phyloP scores from a whole-genome alignment of 2,888 invertebrate genomes.

The Eubasilissa splendida region DNA sequence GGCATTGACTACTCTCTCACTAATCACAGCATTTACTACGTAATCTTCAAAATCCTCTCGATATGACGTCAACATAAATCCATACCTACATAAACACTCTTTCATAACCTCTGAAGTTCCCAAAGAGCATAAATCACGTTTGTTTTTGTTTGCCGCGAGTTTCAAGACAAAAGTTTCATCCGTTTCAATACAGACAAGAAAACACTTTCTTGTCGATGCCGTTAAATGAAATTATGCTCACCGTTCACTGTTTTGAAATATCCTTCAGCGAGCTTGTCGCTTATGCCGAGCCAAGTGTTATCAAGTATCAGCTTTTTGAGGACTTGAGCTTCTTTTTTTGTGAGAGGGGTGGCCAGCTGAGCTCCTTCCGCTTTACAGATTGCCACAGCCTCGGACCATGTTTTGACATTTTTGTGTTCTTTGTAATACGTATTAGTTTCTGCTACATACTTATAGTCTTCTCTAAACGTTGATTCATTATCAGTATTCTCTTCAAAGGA shows the following conservation, averaged over 20 bases:
- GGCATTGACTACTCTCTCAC: no score
- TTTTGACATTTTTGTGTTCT: neutral
- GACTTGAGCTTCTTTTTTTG: neutral
- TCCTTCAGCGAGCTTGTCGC: conserved; percentile 51
- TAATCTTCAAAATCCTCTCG: no score
- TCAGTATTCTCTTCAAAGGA: no score
- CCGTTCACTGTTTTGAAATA: conserved; percentile 49
- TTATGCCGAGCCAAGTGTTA: conserved; percentile 26
- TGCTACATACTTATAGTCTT: conserved; percentile 26
- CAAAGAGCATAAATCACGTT: no score
- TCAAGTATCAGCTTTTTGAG: neutral
- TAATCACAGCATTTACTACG: no score
- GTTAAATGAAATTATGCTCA: conserved; percentile 8
- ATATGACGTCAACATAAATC: no score
- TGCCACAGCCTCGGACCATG: conserved; percentile 39
- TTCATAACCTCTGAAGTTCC: no score
- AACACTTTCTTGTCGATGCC: no score
- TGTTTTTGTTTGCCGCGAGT: no score
- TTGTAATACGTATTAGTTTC: conserved; percentile 29
- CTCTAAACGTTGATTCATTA: neutral
- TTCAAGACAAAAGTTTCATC: neutral
- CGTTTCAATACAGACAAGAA: no score
- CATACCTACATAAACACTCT: no score
- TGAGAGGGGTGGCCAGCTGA: conserved; percentile 36
- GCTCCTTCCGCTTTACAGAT: conserved; percentile 44